phyloP scores from a whole-genome alignment of 2,113 vertebrate genomes.

The Passer domesticus region DNA sequence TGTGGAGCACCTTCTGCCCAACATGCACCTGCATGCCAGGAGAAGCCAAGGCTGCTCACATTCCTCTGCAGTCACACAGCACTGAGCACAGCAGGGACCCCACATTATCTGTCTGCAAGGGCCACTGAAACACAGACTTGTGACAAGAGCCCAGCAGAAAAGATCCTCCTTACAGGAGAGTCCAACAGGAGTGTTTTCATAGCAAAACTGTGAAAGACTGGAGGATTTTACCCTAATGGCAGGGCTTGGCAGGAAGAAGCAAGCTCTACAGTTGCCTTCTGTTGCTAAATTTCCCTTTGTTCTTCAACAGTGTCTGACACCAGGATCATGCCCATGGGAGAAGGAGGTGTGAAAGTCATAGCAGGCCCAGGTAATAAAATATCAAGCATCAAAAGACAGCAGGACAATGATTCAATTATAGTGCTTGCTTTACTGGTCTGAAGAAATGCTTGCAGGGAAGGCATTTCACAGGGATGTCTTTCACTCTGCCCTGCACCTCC shows the following conservation, averaged over 20 bases:
- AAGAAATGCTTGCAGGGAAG: background rate
- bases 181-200: background rate
- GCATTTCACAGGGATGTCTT: background rate
- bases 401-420: background rate
- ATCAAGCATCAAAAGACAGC: background rate
- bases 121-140: background rate
- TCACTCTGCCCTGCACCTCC: background rate
- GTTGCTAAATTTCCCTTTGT: background rate
- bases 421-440: background rate
- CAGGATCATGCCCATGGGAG: slow-evolving; percentile 70
- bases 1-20: background rate
- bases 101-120: background rate
- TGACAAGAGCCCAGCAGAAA: background rate
- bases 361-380: slow-evolving; percentile 70
- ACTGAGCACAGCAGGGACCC: background rate
- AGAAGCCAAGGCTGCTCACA: background rate
- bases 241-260: background rate
- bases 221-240: background rate
- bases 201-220: background rate
- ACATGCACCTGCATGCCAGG: background rate
- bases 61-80: background rate
- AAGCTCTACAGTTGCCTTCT: background rate
- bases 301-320: slow-evolving; percentile 73
- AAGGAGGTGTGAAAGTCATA: slow-evolving; percentile 71
- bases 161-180: background rate